Evolutionary conservation across 2,888 invertebrate genomes (phyloP).

Genomic region (Scaptomyza flava): DNA sequence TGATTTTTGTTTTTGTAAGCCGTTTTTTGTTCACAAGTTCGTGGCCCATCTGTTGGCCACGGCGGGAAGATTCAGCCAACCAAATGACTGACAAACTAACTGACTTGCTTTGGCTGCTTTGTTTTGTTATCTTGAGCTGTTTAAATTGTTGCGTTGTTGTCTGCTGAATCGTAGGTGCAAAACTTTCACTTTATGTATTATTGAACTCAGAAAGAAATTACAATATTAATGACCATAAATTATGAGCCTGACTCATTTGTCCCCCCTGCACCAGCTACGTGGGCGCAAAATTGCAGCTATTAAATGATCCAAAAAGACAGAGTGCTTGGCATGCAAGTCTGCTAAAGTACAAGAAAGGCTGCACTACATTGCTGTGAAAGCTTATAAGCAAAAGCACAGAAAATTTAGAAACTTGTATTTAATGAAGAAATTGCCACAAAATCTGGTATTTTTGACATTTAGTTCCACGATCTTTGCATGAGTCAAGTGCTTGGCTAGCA

Average conservation of each 20-base stretch:
- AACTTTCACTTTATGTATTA: conserved; percentile 77
- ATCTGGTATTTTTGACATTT: conserved; percentile 1
- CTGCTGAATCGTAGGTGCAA: conserved; percentile 66
- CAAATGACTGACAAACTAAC: conserved; percentile 67
- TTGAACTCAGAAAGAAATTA: conserved; percentile 70
- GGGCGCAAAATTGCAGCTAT: conserved; percentile 67
- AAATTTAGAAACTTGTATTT: too few relatives aligned
- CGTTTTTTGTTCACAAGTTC: conserved; percentile 54
- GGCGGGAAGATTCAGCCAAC: conserved; percentile 44
- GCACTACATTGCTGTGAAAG: conserved; percentile 9
- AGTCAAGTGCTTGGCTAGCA: conserved; percentile 12
- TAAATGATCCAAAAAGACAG: conserved; percentile 53
- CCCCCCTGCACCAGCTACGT: conserved; percentile 46
- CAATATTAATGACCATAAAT: conserved; percentile 77
- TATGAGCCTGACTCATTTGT: conserved; percentile 46
- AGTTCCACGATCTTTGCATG: conserved; percentile 3
- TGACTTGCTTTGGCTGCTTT: conserved; percentile 51
- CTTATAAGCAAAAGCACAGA: conserved; percentile 26
- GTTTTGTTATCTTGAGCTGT: conserved; percentile 54
- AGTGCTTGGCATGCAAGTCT: conserved; percentile 37
- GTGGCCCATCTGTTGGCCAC: conserved; percentile 55
- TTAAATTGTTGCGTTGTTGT: conserved; percentile 52
- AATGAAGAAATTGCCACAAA: too few relatives aligned
- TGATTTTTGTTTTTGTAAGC: conserved; percentile 20
- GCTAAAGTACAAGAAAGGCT: conserved; percentile 1